Evolutionary conservation across 2,888 invertebrate species (phyloP).

Genomic region (Lochmaea capreae): DNA sequence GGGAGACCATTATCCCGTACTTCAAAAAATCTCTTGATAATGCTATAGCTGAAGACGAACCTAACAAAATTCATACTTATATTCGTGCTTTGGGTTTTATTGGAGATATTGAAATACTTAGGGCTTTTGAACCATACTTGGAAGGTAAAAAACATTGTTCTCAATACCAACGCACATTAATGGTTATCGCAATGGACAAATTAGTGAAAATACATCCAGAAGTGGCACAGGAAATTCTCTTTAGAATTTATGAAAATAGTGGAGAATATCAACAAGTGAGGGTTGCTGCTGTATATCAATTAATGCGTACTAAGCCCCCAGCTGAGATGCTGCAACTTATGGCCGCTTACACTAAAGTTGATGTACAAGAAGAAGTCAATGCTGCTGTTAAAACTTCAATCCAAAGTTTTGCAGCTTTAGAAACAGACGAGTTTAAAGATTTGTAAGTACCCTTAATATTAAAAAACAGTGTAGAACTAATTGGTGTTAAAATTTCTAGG

Average conservation of each 20-base stretch:
- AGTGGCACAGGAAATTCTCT: slow-evolving; percentile 70
- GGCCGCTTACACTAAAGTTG: slow-evolving; percentile 76
- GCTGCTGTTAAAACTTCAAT: slow-evolving; percentile 75
- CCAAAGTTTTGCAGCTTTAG: slow-evolving; percentile 68
- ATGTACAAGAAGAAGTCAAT: slow-evolving; percentile 74
- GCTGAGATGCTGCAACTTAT: slow-evolving; percentile 76
- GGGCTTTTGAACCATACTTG: slow-evolving; percentile 75
- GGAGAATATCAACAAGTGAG: slow-evolving; percentile 76
- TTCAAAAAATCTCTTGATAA: slow-evolving; percentile 68
- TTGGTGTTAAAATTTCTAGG: slow-evolving; percentile 52
- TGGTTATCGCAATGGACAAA: slow-evolving; percentile 71
- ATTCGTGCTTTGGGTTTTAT: slow-evolving; percentile 75
- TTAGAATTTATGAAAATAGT: slow-evolving; percentile 75
- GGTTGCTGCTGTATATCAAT: slow-evolving; percentile 71
- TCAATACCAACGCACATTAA: slow-evolving; percentile 73
- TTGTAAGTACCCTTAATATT: slow-evolving; percentile 54
- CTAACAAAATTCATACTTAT: slow-evolving; percentile 71
- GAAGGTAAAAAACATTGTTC: slow-evolving; percentile 71
- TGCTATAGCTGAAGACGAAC: slow-evolving; percentile 69
- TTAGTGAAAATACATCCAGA: slow-evolving; percentile 69
- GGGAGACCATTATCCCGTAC: slow-evolving; percentile 72
- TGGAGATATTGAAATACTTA: slow-evolving; percentile 72
- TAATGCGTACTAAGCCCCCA: slow-evolving; percentile 73
- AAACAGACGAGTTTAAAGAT: slow-evolving; percentile 45
- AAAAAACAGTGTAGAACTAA: neutral